phyloP scores from a whole-genome alignment of 2,888 invertebrate genomes.

The Serrognathus titanus region DNA sequence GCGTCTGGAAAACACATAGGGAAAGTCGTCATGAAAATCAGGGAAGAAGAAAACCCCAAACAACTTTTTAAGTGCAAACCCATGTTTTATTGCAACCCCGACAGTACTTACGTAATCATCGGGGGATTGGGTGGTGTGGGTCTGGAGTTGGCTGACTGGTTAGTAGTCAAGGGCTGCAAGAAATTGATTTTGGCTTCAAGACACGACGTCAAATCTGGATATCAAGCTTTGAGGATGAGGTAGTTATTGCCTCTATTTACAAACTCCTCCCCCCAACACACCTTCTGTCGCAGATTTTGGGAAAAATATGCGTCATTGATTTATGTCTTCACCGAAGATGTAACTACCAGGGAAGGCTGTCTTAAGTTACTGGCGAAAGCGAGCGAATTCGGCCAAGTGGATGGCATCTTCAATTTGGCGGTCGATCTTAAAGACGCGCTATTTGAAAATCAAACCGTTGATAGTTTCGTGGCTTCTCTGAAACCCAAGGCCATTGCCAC shows the following conservation, averaged over 20 bases:
- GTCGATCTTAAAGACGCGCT: slow-evolving; percentile 73
- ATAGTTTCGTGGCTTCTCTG: slow-evolving; percentile 65
- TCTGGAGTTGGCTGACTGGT: not conserved
- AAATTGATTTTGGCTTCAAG: slow-evolving; percentile 79
- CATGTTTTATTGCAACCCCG: slow-evolving; percentile 15
- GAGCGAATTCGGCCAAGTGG: slow-evolving; percentile 64
- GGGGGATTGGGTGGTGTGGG: not conserved
- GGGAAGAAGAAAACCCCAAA: slow-evolving; percentile 34
- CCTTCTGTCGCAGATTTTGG: slow-evolving; percentile 51
- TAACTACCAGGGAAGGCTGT: slow-evolving; percentile 68
- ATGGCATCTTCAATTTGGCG: slow-evolving; percentile 87
- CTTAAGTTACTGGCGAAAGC: slow-evolving; percentile 65
- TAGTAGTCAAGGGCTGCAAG: slow-evolving; percentile 69
- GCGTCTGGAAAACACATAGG: slow-evolving; percentile 75
- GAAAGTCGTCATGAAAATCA: slow-evolving; percentile 56
- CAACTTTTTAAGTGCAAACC: slow-evolving; percentile 19
- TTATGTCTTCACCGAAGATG: slow-evolving; percentile 66
- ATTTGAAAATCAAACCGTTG: slow-evolving; percentile 71
- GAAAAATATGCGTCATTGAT: slow-evolving; percentile 65
- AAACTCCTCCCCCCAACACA: not conserved
- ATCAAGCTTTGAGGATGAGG: slow-evolving; percentile 74
- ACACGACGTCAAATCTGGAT: slow-evolving; percentile 74
- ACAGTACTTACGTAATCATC: not conserved
- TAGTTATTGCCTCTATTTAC: slow-evolving; percentile 27
- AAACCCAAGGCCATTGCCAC: slow-evolving; percentile 82